A percentile compares a stretch with the other conserved stretches of the same genome.
Evolutionary conservation across 2,113 vertebrate genomes (phyloP).

Genomic region (Haplotaxodon microlepis): DNA sequence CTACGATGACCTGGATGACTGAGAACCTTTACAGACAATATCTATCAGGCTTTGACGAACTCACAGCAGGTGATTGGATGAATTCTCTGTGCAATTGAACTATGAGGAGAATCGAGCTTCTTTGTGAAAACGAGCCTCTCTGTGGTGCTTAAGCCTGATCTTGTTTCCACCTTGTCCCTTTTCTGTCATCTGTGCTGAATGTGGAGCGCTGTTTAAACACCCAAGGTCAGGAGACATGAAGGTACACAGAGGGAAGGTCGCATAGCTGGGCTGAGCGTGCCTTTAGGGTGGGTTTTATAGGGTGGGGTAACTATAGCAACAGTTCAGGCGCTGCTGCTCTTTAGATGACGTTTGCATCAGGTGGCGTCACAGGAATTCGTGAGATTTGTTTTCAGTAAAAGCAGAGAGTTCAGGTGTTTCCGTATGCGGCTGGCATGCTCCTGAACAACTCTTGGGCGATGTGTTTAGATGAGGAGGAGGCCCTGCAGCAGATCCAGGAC

Average conservation of each 20-base stretch:
- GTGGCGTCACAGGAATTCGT: not conserved
- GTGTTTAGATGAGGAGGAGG: not conserved
- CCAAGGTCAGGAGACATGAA: constrained; percentile 10
- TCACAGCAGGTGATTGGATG: not conserved
- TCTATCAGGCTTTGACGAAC: not conserved
- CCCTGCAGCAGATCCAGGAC: not conserved
- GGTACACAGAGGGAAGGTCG: constrained; percentile 22
- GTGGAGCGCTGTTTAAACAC: not conserved
- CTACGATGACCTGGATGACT: not conserved
- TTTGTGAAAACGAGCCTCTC: not conserved
- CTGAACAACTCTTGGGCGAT: rapidly evolving
- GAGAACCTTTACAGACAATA: not conserved
- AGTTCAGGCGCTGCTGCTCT: not conserved
- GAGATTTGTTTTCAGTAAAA: not conserved
- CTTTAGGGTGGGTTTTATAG: not conserved
- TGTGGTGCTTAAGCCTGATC: not conserved
- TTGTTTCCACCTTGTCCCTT: not conserved
- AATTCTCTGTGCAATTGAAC: rapidly evolving
- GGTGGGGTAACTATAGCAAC: constrained; percentile 23
- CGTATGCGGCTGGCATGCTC: rapidly evolving
- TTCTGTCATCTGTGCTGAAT: not conserved
- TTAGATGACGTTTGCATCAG: not conserved
- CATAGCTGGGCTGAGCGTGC: not conserved
- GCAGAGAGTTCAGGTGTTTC: not conserved
- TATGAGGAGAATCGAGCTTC: not conserved